These are phyloP conservation scores for Lutjanus argentimaculatus DNA, from an alignment of 2,797 vertebrate species.

Conservation along the genomic window DNA sequence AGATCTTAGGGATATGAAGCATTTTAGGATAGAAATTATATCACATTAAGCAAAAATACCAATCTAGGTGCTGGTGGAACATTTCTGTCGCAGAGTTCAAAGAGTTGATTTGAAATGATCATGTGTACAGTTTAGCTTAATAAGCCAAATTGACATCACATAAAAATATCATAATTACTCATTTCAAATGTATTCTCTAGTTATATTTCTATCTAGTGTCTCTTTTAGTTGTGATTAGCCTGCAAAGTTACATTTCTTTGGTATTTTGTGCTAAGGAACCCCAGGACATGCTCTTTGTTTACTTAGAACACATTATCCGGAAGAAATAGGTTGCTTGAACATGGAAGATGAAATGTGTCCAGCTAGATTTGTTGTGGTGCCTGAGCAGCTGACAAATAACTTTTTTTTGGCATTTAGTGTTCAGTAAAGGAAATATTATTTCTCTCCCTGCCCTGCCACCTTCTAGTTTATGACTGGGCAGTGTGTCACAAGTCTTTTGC, in stretches of 20 bases:
- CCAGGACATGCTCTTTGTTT: not conserved
- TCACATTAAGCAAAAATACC: too few species aligned
- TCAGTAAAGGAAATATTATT: too few species aligned
- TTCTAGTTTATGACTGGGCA: not conserved
- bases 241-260: not conserved
- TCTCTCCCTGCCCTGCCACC: not conserved
- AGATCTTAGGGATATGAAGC: too few species aligned
- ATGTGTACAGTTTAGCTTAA: not conserved
- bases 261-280: not conserved
- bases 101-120: not conserved
- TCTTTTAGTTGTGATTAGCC: too few species aligned
- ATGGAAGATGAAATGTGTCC: not conserved
- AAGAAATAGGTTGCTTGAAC: not conserved
- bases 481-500: not conserved
- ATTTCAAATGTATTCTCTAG: not conserved
- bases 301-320: not conserved
- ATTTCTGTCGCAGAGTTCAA: too few species aligned
- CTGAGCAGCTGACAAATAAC: not conserved
- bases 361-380: not conserved
- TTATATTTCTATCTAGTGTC: not conserved
- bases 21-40: too few species aligned
- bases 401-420: not conserved
- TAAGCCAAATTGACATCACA: not conserved
- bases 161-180: not conserved
- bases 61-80: too few species aligned